Base-by-base conservation (phyloP, 1,140 invertebrate species). In the Diprion similis region DNA sequence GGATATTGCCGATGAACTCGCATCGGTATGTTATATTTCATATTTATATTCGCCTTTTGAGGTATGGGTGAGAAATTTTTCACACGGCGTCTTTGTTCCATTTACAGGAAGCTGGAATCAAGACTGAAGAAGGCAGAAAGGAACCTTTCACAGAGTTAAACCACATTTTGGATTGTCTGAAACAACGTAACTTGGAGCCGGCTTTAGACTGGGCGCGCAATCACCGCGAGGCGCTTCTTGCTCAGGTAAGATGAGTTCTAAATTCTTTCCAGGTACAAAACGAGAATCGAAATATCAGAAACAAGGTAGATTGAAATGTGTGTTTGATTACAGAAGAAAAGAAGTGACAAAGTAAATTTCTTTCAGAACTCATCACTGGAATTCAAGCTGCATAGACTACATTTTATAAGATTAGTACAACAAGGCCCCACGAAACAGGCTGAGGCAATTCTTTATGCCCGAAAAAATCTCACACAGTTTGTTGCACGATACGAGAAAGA, bases 111-210 rank as follows among this genome's bases (percentile, higher is more conserved):
- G 92, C 95, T 75, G 90, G 91, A 71, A 89, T 96, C 73, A 89
- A 91, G 77, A 89, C 92, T 72, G 93, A 94, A 75, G 89, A 91
- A 76, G 89, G 91, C 47, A 91, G 92, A 79, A 95, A 94, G 84
- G 94, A 95, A 80, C 94, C 95, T 37, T 97, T 96, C 80, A 91
- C 94, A 46, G 94, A 96, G 88, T 85, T 98, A 66, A 96, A 97
- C 87, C 89, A 92, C 77, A 97, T 98, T 78, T 88, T 97, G 66
- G 94, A 95, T 80, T 92, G 93, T 71, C 88, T 98, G 69, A 94
- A 95, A 82, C 90, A 92, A 70, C 90, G 91, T 76, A 92, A 97
- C 86, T 88, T 97, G 0, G 89, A 91, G 66, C 95, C 95, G 17
- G 96, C 96, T 2, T 87, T 98, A 65, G 90, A 92, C 77, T 98